phyloP scores from a whole-genome alignment of 2,888 invertebrate species.

The Shargacucullia verbasci region DNA sequence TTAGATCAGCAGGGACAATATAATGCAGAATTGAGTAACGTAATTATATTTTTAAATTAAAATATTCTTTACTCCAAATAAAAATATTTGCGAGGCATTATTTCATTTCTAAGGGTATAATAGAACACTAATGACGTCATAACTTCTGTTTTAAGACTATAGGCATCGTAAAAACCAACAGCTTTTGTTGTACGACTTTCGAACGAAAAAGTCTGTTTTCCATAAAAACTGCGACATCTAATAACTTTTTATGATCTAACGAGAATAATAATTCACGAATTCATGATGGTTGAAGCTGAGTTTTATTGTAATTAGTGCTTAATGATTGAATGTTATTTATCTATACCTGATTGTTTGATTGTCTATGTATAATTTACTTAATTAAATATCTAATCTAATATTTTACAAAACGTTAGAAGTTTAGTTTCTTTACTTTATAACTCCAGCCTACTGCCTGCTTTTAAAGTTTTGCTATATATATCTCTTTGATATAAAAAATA shows the following conservation, averaged over 20 bases:
- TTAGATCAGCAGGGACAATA: slow-evolving; percentile 1
- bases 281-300: slow-evolving; percentile 29
- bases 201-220: slow-evolving; percentile 46
- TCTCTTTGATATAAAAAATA: too few relatives aligned
- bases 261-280: slow-evolving; percentile 52
- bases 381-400: too few relatives aligned
- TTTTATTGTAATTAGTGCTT: slow-evolving; percentile 37
- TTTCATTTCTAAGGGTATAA: slow-evolving; percentile 46
- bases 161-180: slow-evolving; percentile 57
- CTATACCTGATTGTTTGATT: background rate
- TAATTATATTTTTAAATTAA: slow-evolving; percentile 28
- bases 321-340: slow-evolving; percentile 6
- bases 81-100: slow-evolving; percentile 44
- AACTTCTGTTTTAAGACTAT: slow-evolving; percentile 55
- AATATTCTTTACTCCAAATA: slow-evolving; percentile 29
- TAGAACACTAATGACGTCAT: slow-evolving; percentile 56
- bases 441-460: too few relatives aligned
- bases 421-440: too few relatives aligned
- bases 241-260: slow-evolving; percentile 60
- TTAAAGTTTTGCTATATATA: too few relatives aligned
- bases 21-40: slow-evolving; percentile 5
- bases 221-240: slow-evolving; percentile 55
- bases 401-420: too few relatives aligned
- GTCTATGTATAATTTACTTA: too few relatives aligned
- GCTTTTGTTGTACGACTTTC: slow-evolving; percentile 52